phyloP scores from a whole-genome alignment of 2,113 vertebrate genomes.

The Pontoporia blainvillei region DNA sequence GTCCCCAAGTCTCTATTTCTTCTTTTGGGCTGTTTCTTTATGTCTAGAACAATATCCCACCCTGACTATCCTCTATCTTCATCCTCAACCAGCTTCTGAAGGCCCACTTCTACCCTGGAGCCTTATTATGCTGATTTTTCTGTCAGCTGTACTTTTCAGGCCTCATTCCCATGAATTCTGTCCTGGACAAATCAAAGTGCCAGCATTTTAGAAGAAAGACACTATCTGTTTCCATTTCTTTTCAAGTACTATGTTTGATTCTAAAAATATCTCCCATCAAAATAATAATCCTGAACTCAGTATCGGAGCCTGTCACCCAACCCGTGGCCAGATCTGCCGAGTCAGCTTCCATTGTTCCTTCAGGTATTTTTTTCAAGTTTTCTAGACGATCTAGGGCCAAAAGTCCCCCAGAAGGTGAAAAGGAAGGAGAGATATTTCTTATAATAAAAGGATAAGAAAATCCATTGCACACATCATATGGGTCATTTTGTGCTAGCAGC shows the following conservation, averaged over 20 bases:
- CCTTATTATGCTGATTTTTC: background rate
- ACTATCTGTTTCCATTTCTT: conserved; percentile 11
- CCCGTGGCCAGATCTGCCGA: background rate
- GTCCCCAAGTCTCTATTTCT: background rate
- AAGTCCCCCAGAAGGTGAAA: conserved; percentile 42
- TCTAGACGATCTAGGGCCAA: conserved; percentile 43
- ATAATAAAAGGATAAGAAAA: conserved; percentile 58
- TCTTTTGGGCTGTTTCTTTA: background rate
- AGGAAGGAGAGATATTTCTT: conserved; percentile 37
- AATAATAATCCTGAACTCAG: conserved; percentile 37
- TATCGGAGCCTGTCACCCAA: background rate
- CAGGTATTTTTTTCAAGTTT: background rate
- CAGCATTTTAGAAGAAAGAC: background rate
- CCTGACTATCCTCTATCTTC: background rate
- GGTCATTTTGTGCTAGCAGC: conserved; percentile 54
- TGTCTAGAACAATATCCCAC: background rate
- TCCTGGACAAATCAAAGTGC: background rate
- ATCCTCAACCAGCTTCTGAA: background rate
- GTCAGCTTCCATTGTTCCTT: conserved; percentile 27
- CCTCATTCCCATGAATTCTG: background rate
- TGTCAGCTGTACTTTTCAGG: background rate
- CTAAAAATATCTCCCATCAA: conserved; percentile 31
- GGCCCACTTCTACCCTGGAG: background rate
- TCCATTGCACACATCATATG: background rate
- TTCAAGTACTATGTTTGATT: background rate